Conservation (phyloP, 2,797 vertebrate species). For the Rhynchonycteris naso region DNA sequence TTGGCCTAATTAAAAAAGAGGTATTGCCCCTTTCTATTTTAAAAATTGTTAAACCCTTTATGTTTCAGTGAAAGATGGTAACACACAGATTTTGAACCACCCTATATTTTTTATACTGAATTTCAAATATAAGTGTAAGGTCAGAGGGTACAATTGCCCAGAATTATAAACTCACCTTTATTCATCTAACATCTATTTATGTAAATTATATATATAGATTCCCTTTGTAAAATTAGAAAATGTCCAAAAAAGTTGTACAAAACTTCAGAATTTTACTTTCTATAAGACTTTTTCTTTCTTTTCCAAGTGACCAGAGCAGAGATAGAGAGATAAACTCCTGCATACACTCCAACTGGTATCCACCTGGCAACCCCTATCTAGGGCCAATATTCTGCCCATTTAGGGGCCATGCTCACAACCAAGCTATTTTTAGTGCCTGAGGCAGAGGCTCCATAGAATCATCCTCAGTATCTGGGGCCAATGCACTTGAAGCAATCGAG, state of each 20-base stretch:
- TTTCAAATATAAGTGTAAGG: neutral
- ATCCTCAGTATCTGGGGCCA: too few species aligned
- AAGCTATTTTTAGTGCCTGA: too few species aligned
- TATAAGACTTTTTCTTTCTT: neutral
- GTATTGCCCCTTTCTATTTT: neutral
- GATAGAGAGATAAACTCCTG: too few species aligned
- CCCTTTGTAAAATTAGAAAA: neutral
- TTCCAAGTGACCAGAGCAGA: too few species aligned
- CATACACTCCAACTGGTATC: too few species aligned
- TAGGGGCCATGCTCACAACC: too few species aligned
- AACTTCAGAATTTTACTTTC: conserved; percentile 16
- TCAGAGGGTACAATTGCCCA: neutral
- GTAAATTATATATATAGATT: neutral
- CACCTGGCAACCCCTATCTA: too few species aligned
- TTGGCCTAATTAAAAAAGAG: neutral
- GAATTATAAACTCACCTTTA: neutral
- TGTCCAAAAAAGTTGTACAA: neutral
- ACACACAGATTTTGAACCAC: conserved; percentile 23
- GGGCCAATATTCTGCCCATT: too few species aligned
- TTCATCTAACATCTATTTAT: neutral
- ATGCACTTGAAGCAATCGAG: too few species aligned
- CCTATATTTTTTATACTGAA: neutral
- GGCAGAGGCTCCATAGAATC: too few species aligned
- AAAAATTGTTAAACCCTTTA: neutral
- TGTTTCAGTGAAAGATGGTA: neutral